Base-by-base conservation (phyloP, 2,797 vertebrate species). In the Chanos chanos region DNA sequence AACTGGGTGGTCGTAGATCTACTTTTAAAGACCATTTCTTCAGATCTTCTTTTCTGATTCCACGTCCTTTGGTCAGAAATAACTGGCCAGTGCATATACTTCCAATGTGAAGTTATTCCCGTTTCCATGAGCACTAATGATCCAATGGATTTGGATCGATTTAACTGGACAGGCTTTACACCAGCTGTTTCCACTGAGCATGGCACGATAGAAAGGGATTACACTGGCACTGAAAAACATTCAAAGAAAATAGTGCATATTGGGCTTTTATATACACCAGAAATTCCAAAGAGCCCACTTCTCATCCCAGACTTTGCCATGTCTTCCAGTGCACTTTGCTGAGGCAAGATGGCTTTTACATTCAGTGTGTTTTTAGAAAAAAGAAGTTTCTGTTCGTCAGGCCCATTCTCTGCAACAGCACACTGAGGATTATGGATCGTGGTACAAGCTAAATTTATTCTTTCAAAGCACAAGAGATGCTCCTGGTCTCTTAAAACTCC, bases 1-100 rank as follows among this genome's bases (percentile, higher is more conserved):
- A 45, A 30, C 66, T 66, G 71, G 62, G 58, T 69, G 71, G 71
- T 65, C 45, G 6, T 21, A 22, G 24, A 44, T 54, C 34, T 45
- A 9, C 10, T 7, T 13, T 62, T 37, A 56, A 10, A 21, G 72
- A 39, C 28, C 3, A 8, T 43, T 48, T 61, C 43, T 44, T 28
- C 3, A 8, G 43, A 48, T 61, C 43, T 44, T 60, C 10, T n/a
- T 22, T 39, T 40, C 31, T 55, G 54, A 68, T 60, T 50, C 4
- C 7, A 16, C 0, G 21, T 44, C 44, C 33, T 16, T 22, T 48
- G 53, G 25, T 41, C 15, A n/a, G n/a, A n/a, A 9, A 21, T 21
- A 33, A 36, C 1, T 4, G 27, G 45, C 28, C 31, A 44, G 25
- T 39, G 62, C 45, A 45, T 48, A 27, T 31, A 44, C 55, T 64